A percentile compares a stretch with the other conserved stretches of the same genome.
Evolutionary conservation across 2,797 vertebrate species (phyloP).

Genomic region (Rhinatrema bivittatum): DNA sequence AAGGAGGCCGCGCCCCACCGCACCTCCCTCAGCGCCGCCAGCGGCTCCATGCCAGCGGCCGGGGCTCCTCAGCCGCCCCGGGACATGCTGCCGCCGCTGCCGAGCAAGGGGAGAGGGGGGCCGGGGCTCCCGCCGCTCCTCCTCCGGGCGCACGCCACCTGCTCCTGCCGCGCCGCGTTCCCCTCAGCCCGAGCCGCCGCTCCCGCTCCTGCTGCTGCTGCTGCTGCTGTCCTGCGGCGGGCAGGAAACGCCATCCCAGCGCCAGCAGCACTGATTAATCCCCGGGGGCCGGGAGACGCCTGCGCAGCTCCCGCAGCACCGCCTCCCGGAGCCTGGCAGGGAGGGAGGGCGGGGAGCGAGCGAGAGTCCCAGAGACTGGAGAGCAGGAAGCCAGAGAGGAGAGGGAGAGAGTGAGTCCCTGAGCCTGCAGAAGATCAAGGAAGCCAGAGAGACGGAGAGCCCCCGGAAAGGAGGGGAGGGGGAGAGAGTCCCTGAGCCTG

Average conservation of each 20-base stretch:
- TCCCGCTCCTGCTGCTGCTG: slow-evolving; percentile 6
- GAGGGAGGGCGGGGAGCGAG: too few relatives aligned
- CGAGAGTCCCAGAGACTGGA: too few relatives aligned
- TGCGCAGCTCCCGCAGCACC: slow-evolving; percentile 46
- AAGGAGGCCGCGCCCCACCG: slow-evolving; percentile 85
- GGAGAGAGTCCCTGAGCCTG: too few relatives aligned
- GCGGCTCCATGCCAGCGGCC: slow-evolving; percentile 68
- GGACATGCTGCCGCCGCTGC: too few relatives aligned
- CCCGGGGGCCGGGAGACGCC: slow-evolving; percentile 56
- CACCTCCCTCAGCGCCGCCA: slow-evolving; percentile 85
- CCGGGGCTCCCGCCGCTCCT: slow-evolving; percentile 20
- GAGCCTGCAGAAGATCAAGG: too few relatives aligned
- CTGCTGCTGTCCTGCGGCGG: slow-evolving; percentile 16
- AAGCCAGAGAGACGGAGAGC: too few relatives aligned
- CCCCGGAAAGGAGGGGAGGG: too few relatives aligned
- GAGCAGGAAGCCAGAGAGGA: background rate
- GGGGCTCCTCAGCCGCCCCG: too few relatives aligned
- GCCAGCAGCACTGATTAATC: slow-evolving; percentile 57
- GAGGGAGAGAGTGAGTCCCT: too few relatives aligned
- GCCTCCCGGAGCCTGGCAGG: slow-evolving; percentile 20
- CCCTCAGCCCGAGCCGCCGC: slow-evolving; percentile 18
- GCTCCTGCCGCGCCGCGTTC: slow-evolving; percentile 42
- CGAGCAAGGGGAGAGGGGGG: too few relatives aligned
- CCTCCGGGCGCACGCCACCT: slow-evolving; percentile 27
- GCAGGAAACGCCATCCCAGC: slow-evolving; percentile 54